Base-by-base conservation (phyloP, 2,888 invertebrate species). In the Seladonia tumulorum region DNA sequence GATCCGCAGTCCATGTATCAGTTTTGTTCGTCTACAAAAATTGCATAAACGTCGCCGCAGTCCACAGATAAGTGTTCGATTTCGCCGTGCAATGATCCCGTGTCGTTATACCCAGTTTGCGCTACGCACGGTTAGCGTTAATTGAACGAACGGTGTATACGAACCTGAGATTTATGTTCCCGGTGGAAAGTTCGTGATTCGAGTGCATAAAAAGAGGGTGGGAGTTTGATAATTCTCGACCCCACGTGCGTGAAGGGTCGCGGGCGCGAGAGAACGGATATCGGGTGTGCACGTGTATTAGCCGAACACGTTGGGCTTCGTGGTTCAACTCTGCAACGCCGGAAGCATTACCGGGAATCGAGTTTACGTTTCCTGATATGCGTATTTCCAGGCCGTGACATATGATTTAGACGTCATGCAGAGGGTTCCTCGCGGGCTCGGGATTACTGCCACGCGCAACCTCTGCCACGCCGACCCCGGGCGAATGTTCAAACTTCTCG, bases 291-390 rank as follows among this genome's bases (percentile, higher is more conserved):
- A 78, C n/a, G 60, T 60, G 74, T 79, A 25, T 81, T 49, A 70
- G 73, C 71, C 71, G 47, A 39, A 42, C 42, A 42, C 42, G 75
- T 29, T 39, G n/a, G 18, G 42, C n/a, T 10, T 39, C 4, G 42
- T 35, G 53, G 81, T 79, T 79, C 83, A 88, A 18, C 86, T 88
- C 82, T 35, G 82, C 72, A 85, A n/a, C 86, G 80, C 88, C 87
- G 86, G 88, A 88, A 86, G 88, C 88, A 85, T 89, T 89, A 85
- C 85, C 68, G 81, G 83, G 88, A 87, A 88, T 89, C 85, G 82
- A 86, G 84, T 89, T 89, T 88, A 89, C 89, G 87, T 89, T 89
- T 89, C 84, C 85, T 83, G 87, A 88, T 88, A 87, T 81, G 84
- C 88, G 88, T 88, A 88, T 87, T 87, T 87, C 87, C 87, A 82